Evolutionary conservation across 1,140 invertebrate genomes (phyloP).

Genomic region (Liolophura sinensis): DNA sequence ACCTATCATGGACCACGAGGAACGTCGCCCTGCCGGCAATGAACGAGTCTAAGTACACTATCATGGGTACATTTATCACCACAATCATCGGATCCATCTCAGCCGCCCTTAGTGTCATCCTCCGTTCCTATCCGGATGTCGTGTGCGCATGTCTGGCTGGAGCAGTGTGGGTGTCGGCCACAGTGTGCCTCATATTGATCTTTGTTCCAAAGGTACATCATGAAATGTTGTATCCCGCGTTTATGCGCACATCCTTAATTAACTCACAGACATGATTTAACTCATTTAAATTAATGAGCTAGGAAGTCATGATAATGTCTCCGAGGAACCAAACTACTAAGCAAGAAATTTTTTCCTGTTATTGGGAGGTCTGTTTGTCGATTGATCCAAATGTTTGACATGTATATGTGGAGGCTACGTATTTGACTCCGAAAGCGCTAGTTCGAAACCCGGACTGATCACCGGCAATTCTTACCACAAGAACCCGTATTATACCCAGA

Average conservation of each 20-base stretch:
- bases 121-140: conserved; percentile 34
- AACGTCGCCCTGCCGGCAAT: conserved; percentile 40
- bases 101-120: conserved; percentile 26
- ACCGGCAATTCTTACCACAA: too few relatives aligned
- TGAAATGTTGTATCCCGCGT: not conserved
- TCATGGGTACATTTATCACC: conserved; percentile 34
- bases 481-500: too few relatives aligned
- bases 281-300: too few relatives aligned
- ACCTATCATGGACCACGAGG: conserved; percentile 39
- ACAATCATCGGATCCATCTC: conserved; percentile 25
- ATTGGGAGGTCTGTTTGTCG: too few relatives aligned
- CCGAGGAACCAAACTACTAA: too few relatives aligned
- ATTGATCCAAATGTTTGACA: too few relatives aligned
- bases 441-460: too few relatives aligned
- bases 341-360: too few relatives aligned
- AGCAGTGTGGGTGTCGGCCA: conserved; percentile 66
- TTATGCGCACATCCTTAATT: not conserved
- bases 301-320: too few relatives aligned
- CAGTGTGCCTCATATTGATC: conserved; percentile 77
- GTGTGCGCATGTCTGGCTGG: conserved; percentile 31
- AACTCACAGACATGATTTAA: too few relatives aligned
- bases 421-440: too few relatives aligned
- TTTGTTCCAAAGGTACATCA: conserved; percentile 76
- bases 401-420: too few relatives aligned
- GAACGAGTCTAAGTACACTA: conserved; percentile 39